A percentile compares a stretch with the other conserved stretches of the same genome.
phyloP scores from a whole-genome alignment of 2,797 vertebrate species.

The Tiaroga cobitis region DNA sequence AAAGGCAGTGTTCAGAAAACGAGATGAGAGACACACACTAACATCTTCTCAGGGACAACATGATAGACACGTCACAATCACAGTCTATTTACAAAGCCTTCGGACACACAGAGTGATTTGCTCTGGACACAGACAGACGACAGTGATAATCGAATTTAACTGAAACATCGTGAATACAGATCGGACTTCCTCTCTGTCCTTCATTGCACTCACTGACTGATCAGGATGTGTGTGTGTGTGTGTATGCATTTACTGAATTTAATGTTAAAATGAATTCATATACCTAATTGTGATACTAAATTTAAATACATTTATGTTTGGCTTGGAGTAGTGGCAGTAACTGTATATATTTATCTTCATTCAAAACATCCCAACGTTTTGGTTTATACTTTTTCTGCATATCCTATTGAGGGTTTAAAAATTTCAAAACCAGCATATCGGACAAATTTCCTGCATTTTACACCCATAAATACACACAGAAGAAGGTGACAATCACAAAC shows the following conservation, averaged over 20 bases:
- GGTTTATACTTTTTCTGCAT: slow-evolving; percentile 8
- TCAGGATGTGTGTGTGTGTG: slow-evolving; percentile 5
- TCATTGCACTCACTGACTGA: slow-evolving; percentile 19
- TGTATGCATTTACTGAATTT: background rate
- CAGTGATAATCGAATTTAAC: slow-evolving; percentile 8
- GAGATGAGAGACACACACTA: slow-evolving; percentile 30
- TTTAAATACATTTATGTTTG: slow-evolving; percentile 8
- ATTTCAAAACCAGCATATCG: background rate
- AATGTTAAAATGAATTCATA: background rate
- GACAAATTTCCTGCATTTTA: slow-evolving; percentile 9
- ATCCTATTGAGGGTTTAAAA: background rate
- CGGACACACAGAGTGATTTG: slow-evolving; percentile 43
- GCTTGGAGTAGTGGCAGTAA: slow-evolving; percentile 32
- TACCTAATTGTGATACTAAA: background rate
- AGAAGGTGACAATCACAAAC: slow-evolving; percentile 6
- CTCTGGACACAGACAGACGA: slow-evolving; percentile 47
- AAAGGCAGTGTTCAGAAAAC: slow-evolving; percentile 53
- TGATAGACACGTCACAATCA: slow-evolving; percentile 49
- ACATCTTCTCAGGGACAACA: slow-evolving; percentile 29
- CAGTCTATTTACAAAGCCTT: slow-evolving; percentile 62
- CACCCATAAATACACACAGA: slow-evolving; percentile 13
- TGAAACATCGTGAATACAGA: slow-evolving; percentile 12
- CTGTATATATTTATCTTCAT: background rate
- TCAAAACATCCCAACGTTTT: background rate
- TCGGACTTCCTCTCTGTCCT: slow-evolving; percentile 3